phyloP scores from a whole-genome alignment of 2,888 invertebrate species.

The Apodemia duryi region DNA sequence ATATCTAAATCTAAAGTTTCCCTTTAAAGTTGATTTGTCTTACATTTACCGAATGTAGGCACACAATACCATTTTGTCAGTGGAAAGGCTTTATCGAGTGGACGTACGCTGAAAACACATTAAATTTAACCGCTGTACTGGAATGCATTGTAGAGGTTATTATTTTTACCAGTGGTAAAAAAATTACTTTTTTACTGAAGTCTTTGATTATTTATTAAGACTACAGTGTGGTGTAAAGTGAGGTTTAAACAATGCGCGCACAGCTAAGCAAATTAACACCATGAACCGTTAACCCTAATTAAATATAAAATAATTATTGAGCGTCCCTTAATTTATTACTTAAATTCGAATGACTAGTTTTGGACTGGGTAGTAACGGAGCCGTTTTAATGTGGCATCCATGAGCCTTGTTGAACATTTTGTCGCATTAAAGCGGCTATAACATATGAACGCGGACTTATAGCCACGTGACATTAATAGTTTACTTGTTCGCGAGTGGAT shows the following conservation, averaged over 20 bases:
- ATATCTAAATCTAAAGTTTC: slow-evolving; percentile 26
- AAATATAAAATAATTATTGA: too few species aligned
- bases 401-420: not conserved
- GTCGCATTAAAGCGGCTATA: not conserved
- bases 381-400: not conserved
- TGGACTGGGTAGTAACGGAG: not conserved
- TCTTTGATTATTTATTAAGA: too few species aligned
- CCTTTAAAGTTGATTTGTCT: slow-evolving; percentile 29
- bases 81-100: slow-evolving; percentile 21
- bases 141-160: too few species aligned
- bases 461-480: slow-evolving; percentile 4
- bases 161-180: too few species aligned
- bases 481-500: slow-evolving; percentile 6
- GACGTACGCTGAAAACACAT: not conserved
- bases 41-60: slow-evolving; percentile 28
- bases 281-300: too few species aligned
- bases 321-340: too few species aligned
- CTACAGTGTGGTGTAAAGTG: too few species aligned
- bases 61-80: slow-evolving; percentile 22
- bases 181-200: too few species aligned
- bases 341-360: too few species aligned
- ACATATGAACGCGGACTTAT: not conserved
- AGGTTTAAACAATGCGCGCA: too few species aligned
- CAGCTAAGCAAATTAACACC: too few species aligned
- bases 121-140: not conserved